Percentiles rank a stretch among this genome's conserved stretches.
phyloP scores from a whole-genome alignment of 2,113 vertebrate species.

The Cyrtonyx montezumae region DNA sequence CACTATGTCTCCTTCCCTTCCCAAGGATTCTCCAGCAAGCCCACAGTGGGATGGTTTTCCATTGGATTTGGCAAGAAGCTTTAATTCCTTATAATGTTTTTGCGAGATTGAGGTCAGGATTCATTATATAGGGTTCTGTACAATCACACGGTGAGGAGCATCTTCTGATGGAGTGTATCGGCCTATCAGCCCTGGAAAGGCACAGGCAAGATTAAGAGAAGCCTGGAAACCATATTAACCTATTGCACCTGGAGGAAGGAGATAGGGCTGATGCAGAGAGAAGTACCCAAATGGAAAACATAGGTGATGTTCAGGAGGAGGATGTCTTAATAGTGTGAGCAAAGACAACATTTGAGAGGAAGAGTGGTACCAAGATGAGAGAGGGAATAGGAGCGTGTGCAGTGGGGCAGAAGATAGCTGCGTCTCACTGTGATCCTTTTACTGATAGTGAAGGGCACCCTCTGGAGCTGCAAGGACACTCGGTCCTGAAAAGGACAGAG shows the following conservation, averaged over 20 bases:
- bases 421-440: not conserved
- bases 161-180: conserved; percentile 35
- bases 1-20: not conserved
- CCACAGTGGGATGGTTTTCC: not conserved
- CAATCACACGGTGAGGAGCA: not conserved
- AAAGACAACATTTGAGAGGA: not conserved
- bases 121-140: conserved; percentile 49
- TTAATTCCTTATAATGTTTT: conserved; percentile 31
- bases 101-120: conserved; percentile 25
- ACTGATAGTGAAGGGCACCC: not conserved
- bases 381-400: not conserved
- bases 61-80: conserved; percentile 1
- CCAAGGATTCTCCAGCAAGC: not conserved
- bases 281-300: not conserved
- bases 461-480: not conserved
- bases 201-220: conserved; percentile 56
- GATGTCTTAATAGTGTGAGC: not conserved
- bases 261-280: conserved; percentile 52
- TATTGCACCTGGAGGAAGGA: not conserved
- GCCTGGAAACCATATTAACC: conserved; percentile 56
- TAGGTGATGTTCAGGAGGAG: not conserved
- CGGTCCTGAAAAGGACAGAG: not conserved
- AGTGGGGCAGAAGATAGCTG: not conserved
- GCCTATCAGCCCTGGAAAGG: conserved; percentile 43
- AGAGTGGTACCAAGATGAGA: not conserved